Evolutionary conservation across 2,113 vertebrate species (phyloP), one percentile per base, ranked within the genome.

Genomic region (human (Homo sapiens)): DNA sequence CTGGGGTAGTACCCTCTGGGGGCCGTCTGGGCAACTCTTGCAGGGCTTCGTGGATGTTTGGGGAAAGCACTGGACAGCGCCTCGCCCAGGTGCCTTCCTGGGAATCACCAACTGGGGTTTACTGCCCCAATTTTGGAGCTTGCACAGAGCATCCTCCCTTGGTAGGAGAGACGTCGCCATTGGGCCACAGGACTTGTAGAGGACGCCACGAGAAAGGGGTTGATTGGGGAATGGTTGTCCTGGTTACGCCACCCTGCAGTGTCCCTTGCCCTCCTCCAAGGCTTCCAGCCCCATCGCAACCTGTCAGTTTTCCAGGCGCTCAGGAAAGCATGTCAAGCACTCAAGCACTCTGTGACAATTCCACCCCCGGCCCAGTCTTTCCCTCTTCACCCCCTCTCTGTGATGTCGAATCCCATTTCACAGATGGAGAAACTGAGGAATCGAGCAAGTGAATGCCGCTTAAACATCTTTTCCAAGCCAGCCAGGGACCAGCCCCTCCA

Each of bases 391-490:
- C 25, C 45, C 17, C 45, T 8, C 27, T 66, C 50, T 14, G 50
- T 10, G 27, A 72, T 5, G 22, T 3, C 27, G 80, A 78, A 48
- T 66, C 88, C 97, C 96, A 98, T 97, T 96, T 97, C 81, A 76
- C 76, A 93, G 97, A 90, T 23, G 55, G 78, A 95, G 85, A 94
- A 82, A 97, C 57, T 13, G 95, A 98, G 95, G 80, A 22, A 38
- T 2, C 1, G 2, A 75, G 57, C 82, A 2, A 64, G 43, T 0
- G 43, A 72, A 50, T 2, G 2, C 23, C 5, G n/a, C 38, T 50
- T 55, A 14, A 35, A 43, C 52, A 8, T 45, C 50, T 38, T 50
- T 61, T 32, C 76, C 73, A 70, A 82, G 40, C 6, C 50, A 32
- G 93, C 55, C 52, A 1, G 35, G 12, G 27, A 40, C 40, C 18